Evolutionary conservation across 2,888 invertebrate species (phyloP).

Genomic region (Drosophila parthenogenetica): DNA sequence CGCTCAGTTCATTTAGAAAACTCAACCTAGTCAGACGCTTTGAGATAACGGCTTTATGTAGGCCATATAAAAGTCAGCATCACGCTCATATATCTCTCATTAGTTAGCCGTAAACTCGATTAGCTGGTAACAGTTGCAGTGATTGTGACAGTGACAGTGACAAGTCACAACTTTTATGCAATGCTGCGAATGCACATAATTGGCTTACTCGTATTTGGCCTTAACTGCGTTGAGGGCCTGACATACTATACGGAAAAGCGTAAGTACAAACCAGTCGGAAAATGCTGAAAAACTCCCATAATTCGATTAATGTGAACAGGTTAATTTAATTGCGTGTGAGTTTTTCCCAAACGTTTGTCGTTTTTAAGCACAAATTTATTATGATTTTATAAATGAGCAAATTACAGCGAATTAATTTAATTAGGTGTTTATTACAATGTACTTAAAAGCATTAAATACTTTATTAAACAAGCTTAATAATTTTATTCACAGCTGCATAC

Average conservation of each 20-base stretch:
- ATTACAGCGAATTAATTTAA: conserved; percentile 20
- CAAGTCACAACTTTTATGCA: conserved; percentile 23
- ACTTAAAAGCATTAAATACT: neutral
- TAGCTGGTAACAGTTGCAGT: conserved; percentile 41
- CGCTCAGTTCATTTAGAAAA: conserved; percentile 16
- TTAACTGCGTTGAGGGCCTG: conserved; percentile 38
- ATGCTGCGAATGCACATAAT: conserved; percentile 42
- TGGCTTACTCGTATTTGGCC: conserved; percentile 35
- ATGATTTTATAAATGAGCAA: conserved; percentile 1
- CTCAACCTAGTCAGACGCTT: conserved; percentile 7
- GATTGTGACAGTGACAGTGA: conserved; percentile 29
- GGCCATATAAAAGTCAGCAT: conserved; percentile 59
- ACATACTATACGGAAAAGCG: conserved; percentile 68
- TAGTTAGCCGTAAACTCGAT: conserved; percentile 57
- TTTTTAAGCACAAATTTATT: conserved; percentile 27
- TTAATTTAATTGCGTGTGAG: conserved; percentile 23
- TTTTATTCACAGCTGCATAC: conserved; percentile 86
- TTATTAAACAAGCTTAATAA: neutral
- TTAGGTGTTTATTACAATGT: conserved; percentile 1
- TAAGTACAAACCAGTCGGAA: conserved; percentile 53
- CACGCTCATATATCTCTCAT: conserved; percentile 54
- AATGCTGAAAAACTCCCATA: conserved; percentile 8
- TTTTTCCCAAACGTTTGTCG: conserved; percentile 7
- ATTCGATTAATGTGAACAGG: conserved; percentile 32
- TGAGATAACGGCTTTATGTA: conserved; percentile 16